Conservation (phyloP, 2,797 vertebrate genomes). For the Acanthurus tractus region DNA sequence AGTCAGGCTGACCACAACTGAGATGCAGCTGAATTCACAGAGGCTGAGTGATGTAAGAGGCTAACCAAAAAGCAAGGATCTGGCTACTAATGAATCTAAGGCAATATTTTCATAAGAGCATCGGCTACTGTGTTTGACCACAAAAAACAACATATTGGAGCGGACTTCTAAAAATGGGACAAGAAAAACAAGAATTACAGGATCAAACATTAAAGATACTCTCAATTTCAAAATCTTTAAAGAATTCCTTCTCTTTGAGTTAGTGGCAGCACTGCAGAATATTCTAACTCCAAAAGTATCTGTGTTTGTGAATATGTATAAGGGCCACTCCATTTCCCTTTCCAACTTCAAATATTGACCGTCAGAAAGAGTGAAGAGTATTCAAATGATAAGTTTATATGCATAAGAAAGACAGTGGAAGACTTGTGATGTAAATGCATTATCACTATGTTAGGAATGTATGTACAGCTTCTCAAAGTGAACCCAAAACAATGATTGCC, state of each 20-base stretch:
- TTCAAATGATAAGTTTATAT: conserved; percentile 72
- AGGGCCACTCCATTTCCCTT: conserved; percentile 15
- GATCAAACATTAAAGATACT: not conserved
- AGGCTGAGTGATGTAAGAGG: conserved; percentile 36
- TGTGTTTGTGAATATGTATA: conserved; percentile 33
- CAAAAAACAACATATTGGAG: not conserved
- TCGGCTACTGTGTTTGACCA: conserved; percentile 1
- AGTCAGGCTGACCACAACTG: conserved; percentile 54
- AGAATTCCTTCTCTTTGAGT: conserved; percentile 4
- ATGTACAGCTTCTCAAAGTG: conserved; percentile 65
- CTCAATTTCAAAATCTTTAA: not conserved
- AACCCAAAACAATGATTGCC: conserved; percentile 67
- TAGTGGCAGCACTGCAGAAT: not conserved
- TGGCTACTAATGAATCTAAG: conserved; percentile 1
- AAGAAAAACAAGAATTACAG: conserved; percentile 1
- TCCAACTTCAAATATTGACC: conserved; percentile 71
- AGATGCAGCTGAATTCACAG: conserved; percentile 67
- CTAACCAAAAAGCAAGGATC: conserved; percentile 35
- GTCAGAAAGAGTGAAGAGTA: conserved; percentile 62
- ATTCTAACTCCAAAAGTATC: conserved; percentile 27
- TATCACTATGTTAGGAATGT: conserved; percentile 36
- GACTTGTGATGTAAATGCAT: conserved; percentile 61
- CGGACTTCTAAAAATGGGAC: not conserved
- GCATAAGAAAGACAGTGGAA: conserved; percentile 65
- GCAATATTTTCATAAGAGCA: conserved; percentile 13